Base-by-base conservation (phyloP, 1,140 invertebrate genomes). In the Octopus bimaculoides region DNA sequence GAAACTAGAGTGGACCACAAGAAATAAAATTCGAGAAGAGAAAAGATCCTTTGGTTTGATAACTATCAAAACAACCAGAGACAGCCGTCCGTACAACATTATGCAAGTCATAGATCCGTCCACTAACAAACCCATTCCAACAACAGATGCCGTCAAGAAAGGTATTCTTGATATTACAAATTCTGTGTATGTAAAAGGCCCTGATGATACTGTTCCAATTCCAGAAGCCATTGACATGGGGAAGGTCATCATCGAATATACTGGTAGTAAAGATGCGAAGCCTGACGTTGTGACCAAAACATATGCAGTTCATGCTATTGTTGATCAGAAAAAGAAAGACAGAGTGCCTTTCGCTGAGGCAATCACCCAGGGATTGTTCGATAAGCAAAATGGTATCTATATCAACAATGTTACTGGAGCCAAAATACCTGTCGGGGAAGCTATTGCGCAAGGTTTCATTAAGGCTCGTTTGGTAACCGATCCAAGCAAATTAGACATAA, bases 371-470 rank as follows among this genome's bases (percentile, higher is more conserved):
- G 88, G 89, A 4, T 75, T 90, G 17, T 82, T 90, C 61, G 84
- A 87, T 79, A 82, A 80, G 73, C 81, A 86, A 8, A 85, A 84
- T 20, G 89, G 89, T 0, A 82, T 86, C 10, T 90, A 87, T 79
- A 78, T 87, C 5, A 85, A 90, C 84, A 90, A 86, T 78, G 82
- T 86, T 6, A 89, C 88, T 14, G 79, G 82, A 8, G 85, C 87
- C 53, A 84, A 81, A 73, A 81, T 89, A 54, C 85, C 83, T 10
- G 85, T 89, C 10, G 86, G 85, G 10, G 88, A 89, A 14, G 89
- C 89, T 77, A 90, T 90, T 66, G 88, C 88, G 85, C 85, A 83
- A 53, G 89, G 89, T 6, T 89, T 88, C 81, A 88, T 90, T 75
- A 90, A 90, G 82, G 89, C 86, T 4, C 84, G 85, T 77, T 81